Evolutionary conservation across 2,113 vertebrate genomes (phyloP).

Genomic region (Formicarius rufipectus): DNA sequence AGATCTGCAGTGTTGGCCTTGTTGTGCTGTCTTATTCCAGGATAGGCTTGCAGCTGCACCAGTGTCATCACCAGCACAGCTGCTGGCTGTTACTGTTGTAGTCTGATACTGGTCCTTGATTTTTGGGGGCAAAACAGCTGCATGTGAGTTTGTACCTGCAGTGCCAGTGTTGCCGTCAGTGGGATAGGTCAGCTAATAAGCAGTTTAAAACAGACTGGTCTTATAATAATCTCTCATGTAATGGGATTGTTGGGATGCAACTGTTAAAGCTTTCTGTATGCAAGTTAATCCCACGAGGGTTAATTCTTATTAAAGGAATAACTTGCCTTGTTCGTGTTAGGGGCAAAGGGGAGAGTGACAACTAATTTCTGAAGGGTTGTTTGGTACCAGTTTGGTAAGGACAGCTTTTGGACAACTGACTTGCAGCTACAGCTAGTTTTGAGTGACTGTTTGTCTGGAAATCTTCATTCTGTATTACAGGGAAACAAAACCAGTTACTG

Average conservation of each 20-base stretch:
- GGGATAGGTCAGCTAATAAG: not conserved
- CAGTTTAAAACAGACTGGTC: not conserved
- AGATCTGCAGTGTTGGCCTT: fast-evolving
- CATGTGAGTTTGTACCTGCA: not conserved
- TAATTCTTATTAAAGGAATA: not conserved
- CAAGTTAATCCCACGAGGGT: not conserved
- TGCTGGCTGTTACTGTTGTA: fast-evolving
- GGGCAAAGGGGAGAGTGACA: not conserved
- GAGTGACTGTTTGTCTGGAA: not conserved
- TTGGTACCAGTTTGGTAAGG: not conserved
- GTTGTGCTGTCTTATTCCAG: not conserved
- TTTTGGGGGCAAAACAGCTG: not conserved
- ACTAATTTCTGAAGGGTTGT: not conserved
- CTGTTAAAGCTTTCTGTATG: not conserved
- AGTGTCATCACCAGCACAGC: not conserved
- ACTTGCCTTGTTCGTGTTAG: not conserved
- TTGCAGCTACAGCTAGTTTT: not conserved
- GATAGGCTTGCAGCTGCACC: not conserved
- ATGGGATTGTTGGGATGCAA: not conserved
- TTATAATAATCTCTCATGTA: not conserved
- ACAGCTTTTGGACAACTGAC: not conserved
- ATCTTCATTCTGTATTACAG: not conserved
- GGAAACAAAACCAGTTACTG: not conserved
- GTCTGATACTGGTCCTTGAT: not conserved
- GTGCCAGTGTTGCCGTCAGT: not conserved